A percentile compares a stretch with the other conserved stretches of the same genome.
phyloP scores from a whole-genome alignment of 1,140 invertebrate genomes.

The Lordiphosa clarofinis region DNA sequence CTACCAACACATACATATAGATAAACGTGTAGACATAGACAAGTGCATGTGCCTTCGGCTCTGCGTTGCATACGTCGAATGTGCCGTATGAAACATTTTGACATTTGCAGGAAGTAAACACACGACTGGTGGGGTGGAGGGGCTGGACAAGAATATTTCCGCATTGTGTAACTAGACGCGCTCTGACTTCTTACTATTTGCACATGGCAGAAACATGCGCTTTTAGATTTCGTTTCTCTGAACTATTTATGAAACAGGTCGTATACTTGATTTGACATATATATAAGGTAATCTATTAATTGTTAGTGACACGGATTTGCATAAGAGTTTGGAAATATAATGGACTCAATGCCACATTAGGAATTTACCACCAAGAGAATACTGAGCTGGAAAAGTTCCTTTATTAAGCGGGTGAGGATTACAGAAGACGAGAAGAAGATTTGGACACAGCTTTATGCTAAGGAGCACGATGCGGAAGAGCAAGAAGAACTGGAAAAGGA shows the following conservation, averaged over 20 bases:
- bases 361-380: too few relatives aligned
- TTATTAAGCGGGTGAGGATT: too few relatives aligned
- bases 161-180: background rate
- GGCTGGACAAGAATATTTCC: background rate
- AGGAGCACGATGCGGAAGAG: too few relatives aligned
- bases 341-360: too few relatives aligned
- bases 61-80: conserved; percentile 5
- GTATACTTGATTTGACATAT: background rate
- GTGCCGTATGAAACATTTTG: background rate
- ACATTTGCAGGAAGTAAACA: conserved; percentile 23
- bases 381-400: too few relatives aligned
- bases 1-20: background rate
- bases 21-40: conserved; percentile 23
- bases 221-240: background rate
- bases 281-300: too few relatives aligned
- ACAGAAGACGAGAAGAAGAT: too few relatives aligned
- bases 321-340: too few relatives aligned
- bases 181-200: background rate
- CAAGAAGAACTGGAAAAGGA: too few relatives aligned
- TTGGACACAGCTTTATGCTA: too few relatives aligned
- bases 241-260: background rate
- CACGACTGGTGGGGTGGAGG: too few relatives aligned
- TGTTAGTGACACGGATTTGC: too few relatives aligned
- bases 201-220: conserved; percentile 14
- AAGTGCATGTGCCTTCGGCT: conserved; percentile 25